Percentiles rank a stretch among this genome's conserved stretches.
These are phyloP conservation scores for Ictalurus furcatus DNA, from an alignment of 2,113 vertebrate genomes.

Conservation along the genomic window DNA sequence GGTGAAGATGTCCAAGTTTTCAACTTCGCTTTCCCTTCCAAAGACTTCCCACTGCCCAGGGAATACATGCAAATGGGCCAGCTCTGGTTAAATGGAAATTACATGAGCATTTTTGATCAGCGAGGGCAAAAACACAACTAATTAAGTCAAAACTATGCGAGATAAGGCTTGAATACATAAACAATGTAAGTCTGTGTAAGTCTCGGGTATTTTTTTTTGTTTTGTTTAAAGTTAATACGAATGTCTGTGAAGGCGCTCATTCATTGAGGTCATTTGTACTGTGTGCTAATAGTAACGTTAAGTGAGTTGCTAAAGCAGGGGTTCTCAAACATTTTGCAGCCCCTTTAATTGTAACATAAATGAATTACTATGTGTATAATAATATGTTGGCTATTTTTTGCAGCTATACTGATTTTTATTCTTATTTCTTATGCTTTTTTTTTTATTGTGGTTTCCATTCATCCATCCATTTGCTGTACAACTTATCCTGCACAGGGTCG, in stretches of 20 bases:
- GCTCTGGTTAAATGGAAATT: conserved; percentile 54
- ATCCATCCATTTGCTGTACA: too few species aligned
- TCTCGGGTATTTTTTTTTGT: background rate
- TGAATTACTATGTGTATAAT: background rate
- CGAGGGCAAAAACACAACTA: conserved; percentile 63
- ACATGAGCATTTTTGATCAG: conserved; percentile 60
- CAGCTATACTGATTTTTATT: background rate
- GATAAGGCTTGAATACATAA: conserved; percentile 47
- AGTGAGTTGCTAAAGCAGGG: background rate
- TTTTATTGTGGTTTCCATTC: background rate
- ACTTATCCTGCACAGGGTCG: too few species aligned
- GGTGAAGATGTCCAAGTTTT: conserved; percentile 76
- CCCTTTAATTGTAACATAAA: background rate
- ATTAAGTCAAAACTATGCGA: conserved; percentile 52
- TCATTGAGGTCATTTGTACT: background rate
- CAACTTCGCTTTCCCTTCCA: conserved; percentile 72
- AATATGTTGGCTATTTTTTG: background rate
- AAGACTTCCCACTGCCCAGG: conserved; percentile 64
- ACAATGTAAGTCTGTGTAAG: conserved; percentile 13
- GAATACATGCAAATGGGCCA: conserved; percentile 58
- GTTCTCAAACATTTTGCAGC: background rate
- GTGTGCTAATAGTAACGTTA: background rate
- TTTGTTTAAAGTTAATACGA: background rate
- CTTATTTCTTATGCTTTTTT: background rate
- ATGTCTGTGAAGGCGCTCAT: background rate